Conservation (phyloP, 2,113 vertebrate genomes). For the Vulpes lagopus region DNA sequence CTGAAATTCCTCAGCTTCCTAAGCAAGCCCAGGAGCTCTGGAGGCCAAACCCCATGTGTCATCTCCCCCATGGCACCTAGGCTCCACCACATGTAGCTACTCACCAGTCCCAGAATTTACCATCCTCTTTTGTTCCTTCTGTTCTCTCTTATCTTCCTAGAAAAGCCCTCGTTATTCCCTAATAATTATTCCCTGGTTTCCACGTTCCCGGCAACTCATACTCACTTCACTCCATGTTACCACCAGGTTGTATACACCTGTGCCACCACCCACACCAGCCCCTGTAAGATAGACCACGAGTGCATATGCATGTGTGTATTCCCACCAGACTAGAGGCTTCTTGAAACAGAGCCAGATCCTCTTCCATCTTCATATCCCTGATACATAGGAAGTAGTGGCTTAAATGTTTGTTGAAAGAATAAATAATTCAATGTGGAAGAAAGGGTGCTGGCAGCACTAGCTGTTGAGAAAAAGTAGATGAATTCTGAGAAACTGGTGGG, state of each 20-base stretch:
- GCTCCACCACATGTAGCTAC: not conserved
- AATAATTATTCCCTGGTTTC: not conserved
- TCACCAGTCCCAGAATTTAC: not conserved
- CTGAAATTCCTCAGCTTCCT: not conserved
- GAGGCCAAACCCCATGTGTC: not conserved
- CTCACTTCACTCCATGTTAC: not conserved
- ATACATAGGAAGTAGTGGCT: not conserved
- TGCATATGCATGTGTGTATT: not conserved
- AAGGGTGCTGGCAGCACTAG: not conserved
- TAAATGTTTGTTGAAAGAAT: slow-evolving; percentile 1
- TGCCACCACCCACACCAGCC: too few relatives aligned
- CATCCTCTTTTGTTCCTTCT: not conserved
- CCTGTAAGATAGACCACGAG: not conserved
- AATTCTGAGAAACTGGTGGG: not conserved
- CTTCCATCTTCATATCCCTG: not conserved
- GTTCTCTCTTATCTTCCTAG: not conserved
- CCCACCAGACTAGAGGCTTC: too few relatives aligned
- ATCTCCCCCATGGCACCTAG: not conserved
- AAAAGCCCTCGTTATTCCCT: not conserved
- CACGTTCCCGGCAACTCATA: not conserved
- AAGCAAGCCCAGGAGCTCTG: not conserved
- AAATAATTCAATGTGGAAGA: not conserved
- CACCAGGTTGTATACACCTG: not conserved
- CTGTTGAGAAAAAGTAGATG: not conserved
- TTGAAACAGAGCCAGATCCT: not conserved